These are phyloP conservation scores for Sebastes glaucus DNA, from an alignment of 2,797 vertebrate genomes.

Conservation along the genomic window DNA sequence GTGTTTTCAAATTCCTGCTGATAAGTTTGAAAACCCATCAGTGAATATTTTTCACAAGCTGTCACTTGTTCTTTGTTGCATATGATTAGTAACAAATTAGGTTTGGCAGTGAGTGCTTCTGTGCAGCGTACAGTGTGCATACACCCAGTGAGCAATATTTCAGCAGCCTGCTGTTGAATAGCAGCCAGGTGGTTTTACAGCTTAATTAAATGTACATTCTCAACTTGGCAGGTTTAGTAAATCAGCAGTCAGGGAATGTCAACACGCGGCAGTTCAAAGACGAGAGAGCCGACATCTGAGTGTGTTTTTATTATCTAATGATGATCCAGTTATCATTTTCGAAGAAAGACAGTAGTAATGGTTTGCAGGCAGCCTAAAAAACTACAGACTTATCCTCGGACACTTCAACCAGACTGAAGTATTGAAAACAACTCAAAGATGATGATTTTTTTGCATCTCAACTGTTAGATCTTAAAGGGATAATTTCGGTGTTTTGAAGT, in stretches of 20 bases:
- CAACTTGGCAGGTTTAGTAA: conserved; percentile 45
- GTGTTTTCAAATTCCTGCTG: not conserved
- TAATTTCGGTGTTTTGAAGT: no score
- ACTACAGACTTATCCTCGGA: not conserved
- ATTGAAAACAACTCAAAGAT: not conserved
- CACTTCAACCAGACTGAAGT: not conserved
- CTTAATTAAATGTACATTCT: conserved; percentile 54
- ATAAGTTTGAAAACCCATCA: not conserved
- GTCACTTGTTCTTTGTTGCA: conserved; percentile 14
- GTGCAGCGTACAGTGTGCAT: not conserved
- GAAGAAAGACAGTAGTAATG: not conserved
- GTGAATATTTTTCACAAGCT: conserved; percentile 2
- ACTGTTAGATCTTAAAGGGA: no score
- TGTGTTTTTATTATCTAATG: conserved; percentile 35
- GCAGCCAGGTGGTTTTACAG: conserved; percentile 41
- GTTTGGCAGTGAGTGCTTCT: not conserved
- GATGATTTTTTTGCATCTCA: not conserved
- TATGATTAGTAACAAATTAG: conserved; percentile 16
- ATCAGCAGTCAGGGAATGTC: conserved; percentile 39
- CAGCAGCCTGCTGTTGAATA: conserved; percentile 37
- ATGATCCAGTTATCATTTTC: not conserved
- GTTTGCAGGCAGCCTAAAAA: not conserved
- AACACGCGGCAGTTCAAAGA: conserved; percentile 32
- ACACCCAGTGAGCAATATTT: conserved; percentile 30
- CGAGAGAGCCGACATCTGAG: conserved; percentile 1